Conservation (phyloP, 2,888 invertebrate genomes). For the Chouioia cunea region DNA sequence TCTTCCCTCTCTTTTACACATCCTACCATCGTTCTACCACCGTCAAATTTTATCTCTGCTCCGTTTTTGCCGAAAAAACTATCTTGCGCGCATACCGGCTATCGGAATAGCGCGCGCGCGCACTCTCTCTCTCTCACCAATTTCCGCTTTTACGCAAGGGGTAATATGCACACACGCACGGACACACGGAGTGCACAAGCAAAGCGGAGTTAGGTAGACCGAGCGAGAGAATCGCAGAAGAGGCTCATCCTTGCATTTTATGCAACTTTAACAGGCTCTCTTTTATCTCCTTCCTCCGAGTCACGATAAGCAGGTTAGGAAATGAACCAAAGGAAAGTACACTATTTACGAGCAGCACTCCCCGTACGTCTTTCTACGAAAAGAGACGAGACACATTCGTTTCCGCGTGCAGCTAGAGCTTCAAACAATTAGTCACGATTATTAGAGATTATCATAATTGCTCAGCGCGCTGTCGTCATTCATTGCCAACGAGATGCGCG, state of each 20-base stretch:
- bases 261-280: constrained; percentile 36
- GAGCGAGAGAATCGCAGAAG: neutral
- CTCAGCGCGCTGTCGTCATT: neutral
- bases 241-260: constrained; percentile 32
- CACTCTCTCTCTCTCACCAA: constrained; percentile 25
- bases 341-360: neutral
- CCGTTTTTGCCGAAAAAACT: constrained; percentile 23
- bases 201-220: neutral
- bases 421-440: neutral
- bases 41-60: constrained; percentile 33
- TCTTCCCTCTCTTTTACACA: constrained; percentile 15
- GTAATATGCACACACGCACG: constrained; percentile 9
- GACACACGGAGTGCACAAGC: constrained; percentile 16
- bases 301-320: constrained; percentile 25
- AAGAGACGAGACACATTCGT: too few species aligned
- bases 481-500: neutral
- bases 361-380: too few species aligned
- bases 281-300: constrained; percentile 20
- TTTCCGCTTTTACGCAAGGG: constrained; percentile 38
- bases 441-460: neutral
- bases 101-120: neutral
- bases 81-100: too few species aligned
- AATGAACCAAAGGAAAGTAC: constrained; percentile 30
- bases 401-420: too few species aligned
- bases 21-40: constrained; percentile 17